Percentiles rank a stretch among this genome's conserved stretches.
Conservation (phyloP, 2,113 vertebrate species). For the Hiodon alosoides region DNA sequence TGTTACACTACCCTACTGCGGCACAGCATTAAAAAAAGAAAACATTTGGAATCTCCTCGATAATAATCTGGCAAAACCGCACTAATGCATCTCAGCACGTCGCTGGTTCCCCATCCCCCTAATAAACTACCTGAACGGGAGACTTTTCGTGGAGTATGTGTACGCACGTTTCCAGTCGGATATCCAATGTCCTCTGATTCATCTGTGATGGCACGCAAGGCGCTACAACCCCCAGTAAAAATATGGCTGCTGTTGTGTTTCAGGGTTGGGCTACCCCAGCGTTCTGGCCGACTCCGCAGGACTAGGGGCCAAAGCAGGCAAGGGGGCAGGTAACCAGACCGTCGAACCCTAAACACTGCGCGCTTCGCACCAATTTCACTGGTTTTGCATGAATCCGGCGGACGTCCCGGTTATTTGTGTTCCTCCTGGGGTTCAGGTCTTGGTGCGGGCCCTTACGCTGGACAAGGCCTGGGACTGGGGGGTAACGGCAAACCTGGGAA, state of each 20-base stretch:
- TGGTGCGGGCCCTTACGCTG: background rate
- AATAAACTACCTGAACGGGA: too few species aligned
- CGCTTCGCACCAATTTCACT: too few species aligned
- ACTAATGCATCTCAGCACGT: too few species aligned
- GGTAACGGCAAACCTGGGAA: background rate
- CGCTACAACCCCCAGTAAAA: background rate
- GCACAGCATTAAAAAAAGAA: background rate
- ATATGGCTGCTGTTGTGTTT: background rate
- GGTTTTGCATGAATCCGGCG: background rate
- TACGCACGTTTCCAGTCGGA: too few species aligned
- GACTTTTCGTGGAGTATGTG: too few species aligned
- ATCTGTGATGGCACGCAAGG: background rate
- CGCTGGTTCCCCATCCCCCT: too few species aligned
- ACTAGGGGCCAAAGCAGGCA: constrained; percentile 18
- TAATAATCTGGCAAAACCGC: too few species aligned
- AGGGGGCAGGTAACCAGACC: constrained; percentile 20
- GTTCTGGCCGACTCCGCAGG: constrained; percentile 19
- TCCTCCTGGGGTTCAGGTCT: background rate
- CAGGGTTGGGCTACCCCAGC: constrained; percentile 14
- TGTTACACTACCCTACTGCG: background rate
- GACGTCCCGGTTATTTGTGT: background rate
- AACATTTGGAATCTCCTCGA: too few species aligned
- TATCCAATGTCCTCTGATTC: too few species aligned
- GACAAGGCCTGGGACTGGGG: constrained; percentile 6
- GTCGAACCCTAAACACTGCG: background rate